phyloP scores from a whole-genome alignment of 2,797 vertebrate species.

The Anabas testudineus region DNA sequence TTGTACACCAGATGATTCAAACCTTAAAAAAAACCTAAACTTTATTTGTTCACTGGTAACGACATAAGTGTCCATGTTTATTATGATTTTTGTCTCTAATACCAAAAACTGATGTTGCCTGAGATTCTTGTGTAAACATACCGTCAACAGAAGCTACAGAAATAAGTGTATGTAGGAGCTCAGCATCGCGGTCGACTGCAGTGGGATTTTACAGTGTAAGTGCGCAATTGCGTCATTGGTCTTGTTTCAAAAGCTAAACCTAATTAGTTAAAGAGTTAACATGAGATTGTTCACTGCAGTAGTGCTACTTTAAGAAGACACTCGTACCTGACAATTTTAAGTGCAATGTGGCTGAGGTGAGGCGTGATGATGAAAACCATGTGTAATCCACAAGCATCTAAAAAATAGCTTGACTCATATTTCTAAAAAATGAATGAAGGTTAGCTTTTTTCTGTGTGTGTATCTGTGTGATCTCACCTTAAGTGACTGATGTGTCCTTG shows the following conservation, averaged over 20 bases:
- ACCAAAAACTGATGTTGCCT: too few relatives aligned
- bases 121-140: too few relatives aligned
- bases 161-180: too few relatives aligned
- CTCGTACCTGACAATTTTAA: neutral
- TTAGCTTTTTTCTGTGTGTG: neutral
- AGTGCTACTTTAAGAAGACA: slow-evolving; percentile 1
- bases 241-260: too few relatives aligned
- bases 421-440: neutral
- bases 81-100: too few relatives aligned
- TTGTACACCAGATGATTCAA: slow-evolving; percentile 3
- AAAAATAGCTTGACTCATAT: neutral
- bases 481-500: neutral
- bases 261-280: neutral
- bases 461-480: neutral
- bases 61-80: too few relatives aligned
- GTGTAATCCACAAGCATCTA: neutral
- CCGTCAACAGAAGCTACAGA: too few relatives aligned
- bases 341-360: neutral
- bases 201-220: too few relatives aligned
- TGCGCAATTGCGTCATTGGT: too few relatives aligned
- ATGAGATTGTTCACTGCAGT: neutral
- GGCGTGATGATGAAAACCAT: slow-evolving; percentile 23
- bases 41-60: too few relatives aligned
- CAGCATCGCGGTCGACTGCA: too few relatives aligned
- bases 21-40: neutral